Conservation (phyloP, 2,888 invertebrate species). For the Drosophila maculinotata region DNA sequence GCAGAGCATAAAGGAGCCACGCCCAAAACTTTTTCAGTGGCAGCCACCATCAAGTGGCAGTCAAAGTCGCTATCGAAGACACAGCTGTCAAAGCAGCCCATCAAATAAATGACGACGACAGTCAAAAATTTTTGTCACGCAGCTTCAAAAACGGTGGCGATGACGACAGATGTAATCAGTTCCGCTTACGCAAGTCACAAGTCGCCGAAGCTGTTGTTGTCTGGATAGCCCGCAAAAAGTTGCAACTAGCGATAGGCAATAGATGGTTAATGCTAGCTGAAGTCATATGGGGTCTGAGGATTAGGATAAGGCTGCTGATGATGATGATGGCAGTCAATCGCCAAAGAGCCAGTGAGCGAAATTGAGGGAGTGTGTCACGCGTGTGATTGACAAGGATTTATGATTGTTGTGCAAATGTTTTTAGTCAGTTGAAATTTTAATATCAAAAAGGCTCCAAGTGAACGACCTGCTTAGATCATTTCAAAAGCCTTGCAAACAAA, state of each 20-base stretch:
- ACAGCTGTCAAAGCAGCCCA: conserved; percentile 67
- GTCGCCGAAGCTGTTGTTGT: conserved; percentile 29
- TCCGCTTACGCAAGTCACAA: conserved; percentile 73
- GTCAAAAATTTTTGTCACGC: conserved; percentile 75
- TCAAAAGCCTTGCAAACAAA: conserved; percentile 34
- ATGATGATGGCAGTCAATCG: conserved; percentile 68
- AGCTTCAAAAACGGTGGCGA: conserved; percentile 46
- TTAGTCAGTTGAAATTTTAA: conserved; percentile 70
- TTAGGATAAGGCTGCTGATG: conserved; percentile 27
- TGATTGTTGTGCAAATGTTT: conserved; percentile 73
- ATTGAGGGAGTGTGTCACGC: conserved; percentile 65
- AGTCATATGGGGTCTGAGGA: conserved; percentile 30
- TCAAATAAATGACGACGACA: conserved; percentile 71
- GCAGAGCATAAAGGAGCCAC: conserved; percentile 18
- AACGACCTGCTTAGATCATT: conserved; percentile 64
- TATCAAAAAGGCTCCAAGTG: conserved; percentile 48
- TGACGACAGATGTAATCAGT: conserved; percentile 70
- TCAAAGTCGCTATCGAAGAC: conserved; percentile 52
- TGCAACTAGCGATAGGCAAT: conserved; percentile 61
- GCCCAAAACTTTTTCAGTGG: conserved; percentile 12
- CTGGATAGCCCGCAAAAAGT: conserved; percentile 34
- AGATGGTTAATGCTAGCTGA: conserved; percentile 37
- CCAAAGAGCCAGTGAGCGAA: conserved; percentile 11
- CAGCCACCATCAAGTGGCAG: conserved; percentile 32
- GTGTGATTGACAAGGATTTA: conserved; percentile 82